phyloP scores from a whole-genome alignment of 2,888 invertebrate species.

The Plagodis pulveraria region DNA sequence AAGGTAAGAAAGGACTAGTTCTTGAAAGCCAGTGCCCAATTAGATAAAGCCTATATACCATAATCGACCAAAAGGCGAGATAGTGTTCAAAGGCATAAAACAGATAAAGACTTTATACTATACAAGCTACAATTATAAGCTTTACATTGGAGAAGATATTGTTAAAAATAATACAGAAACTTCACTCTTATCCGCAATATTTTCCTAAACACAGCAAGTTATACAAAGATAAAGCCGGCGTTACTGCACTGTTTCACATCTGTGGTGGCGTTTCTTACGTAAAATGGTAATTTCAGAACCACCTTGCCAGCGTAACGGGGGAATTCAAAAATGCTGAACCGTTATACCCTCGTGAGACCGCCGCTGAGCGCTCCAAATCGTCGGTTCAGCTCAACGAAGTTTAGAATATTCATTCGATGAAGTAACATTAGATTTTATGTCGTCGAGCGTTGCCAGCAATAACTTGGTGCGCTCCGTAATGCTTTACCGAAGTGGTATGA shows the following conservation, averaged over 20 bases:
- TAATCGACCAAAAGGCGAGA: no score
- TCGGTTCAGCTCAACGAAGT: slow-evolving; percentile 47
- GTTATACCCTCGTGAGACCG: slow-evolving; percentile 39
- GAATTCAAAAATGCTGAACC: slow-evolving; percentile 44
- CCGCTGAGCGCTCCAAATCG: slow-evolving; percentile 47
- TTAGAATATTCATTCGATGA: slow-evolving; percentile 70
- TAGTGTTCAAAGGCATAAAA: no score
- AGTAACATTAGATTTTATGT: slow-evolving; percentile 68
- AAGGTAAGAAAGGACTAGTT: no score
- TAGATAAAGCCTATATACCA: not conserved
- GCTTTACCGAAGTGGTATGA: slow-evolving; percentile 62
- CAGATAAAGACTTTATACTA: no score
- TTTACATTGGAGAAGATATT: no score
- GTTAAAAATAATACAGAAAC: not conserved
- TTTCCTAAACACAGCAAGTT: slow-evolving; percentile 10
- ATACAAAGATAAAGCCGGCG: slow-evolving; percentile 5
- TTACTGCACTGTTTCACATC: slow-evolving; percentile 28
- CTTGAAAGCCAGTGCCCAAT: not conserved
- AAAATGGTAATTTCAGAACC: slow-evolving; percentile 23
- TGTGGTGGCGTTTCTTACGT: slow-evolving; percentile 24
- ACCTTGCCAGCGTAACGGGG: slow-evolving; percentile 26
- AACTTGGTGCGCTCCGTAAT: slow-evolving; percentile 63
- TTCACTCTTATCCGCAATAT: slow-evolving; percentile 3
- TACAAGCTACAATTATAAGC: no score
- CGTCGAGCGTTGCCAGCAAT: slow-evolving; percentile 59